Evolutionary conservation across 2,113 vertebrate genomes (phyloP), one percentile per base, ranked within the genome.

Genomic region (Xiphorhynchus elegans): DNA sequence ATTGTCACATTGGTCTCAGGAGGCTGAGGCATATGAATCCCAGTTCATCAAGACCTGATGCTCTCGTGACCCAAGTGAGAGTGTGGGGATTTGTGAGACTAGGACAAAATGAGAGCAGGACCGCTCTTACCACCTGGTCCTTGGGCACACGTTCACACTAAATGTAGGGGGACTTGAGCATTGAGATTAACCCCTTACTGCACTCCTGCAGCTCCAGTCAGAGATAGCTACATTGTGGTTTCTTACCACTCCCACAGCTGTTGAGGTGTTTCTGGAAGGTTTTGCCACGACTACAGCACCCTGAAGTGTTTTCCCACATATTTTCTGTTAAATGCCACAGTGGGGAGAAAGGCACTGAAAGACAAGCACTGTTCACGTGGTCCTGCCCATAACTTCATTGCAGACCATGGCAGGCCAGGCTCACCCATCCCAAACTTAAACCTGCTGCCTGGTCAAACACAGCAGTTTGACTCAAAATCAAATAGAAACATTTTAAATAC

Each of bases 301-400:
- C 47, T 33, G 58, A 90, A 63, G 40, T 73, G 40, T 60, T 86
- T 88, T 77, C 35, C 70, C 53, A 59, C 10, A 0, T 72, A 37
- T 40, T 44, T 94, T 11, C 74, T 79, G 18, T 53, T 50, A 49
- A 91, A 44, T 70, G n/a, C n/a, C 63, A 13, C 37, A 37, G 29
- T 28, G 33, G 15, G 28, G 23, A 93, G 59, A 73, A 86, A 55
- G 35, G 35, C 59, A 87, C 12, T 59, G 64, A 74, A 92, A 87
- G 37, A 29, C 55, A n/a, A 67, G 47, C 8, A 1, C 28, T 35
- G 25, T 31, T 75, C 15, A 17, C 1, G 0, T 24, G 24, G 56
- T 82, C 39, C 53, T 86, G 63, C 62, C 52, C 46, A 42, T 49
- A 56, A 28, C 49, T 77, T 73, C 49, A 15, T 1, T 42, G 49